phyloP scores from a whole-genome alignment of 2,888 invertebrate species.

The Ligdia adustata region DNA sequence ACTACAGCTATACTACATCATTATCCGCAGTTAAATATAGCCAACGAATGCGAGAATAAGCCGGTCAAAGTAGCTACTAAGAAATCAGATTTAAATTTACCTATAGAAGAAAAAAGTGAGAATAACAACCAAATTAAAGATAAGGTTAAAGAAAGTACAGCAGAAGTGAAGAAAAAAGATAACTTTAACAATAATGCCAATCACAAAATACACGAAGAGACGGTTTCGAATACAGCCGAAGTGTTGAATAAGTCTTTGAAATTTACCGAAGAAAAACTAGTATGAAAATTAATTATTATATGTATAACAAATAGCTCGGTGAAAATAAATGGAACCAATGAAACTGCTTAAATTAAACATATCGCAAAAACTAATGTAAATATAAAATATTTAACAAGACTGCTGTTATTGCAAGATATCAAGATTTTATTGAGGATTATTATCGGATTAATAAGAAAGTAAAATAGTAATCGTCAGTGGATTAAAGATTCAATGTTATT shows the following conservation, averaged over 20 bases:
- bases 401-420: constrained; percentile 21
- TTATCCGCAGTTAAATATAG: constrained; percentile 64
- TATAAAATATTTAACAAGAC: constrained; percentile 22
- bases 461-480: constrained; percentile 1
- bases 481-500: constrained; percentile 7
- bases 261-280: constrained; percentile 78
- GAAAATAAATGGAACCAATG: constrained; percentile 12
- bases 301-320: constrained; percentile 3
- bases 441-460: constrained; percentile 5
- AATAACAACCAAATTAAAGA: constrained; percentile 63
- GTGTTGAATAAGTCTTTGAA: constrained; percentile 64
- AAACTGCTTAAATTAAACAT: constrained; percentile 23
- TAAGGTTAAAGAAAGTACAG: constrained; percentile 18
- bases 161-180: constrained; percentile 48
- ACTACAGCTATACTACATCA: constrained; percentile 77
- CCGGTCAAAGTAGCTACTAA: constrained; percentile 46
- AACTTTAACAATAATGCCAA: constrained; percentile 66
- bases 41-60: constrained; percentile 47
- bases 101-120: constrained; percentile 46
- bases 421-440: constrained; percentile 15
- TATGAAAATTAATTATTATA: constrained; percentile 58
- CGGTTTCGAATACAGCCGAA: constrained; percentile 46
- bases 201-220: constrained; percentile 43
- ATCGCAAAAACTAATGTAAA: constrained; percentile 23
- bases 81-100: constrained; percentile 62